phyloP scores from a whole-genome alignment of 92 coral and sea anemone species.

The Diadumene lineata region DNA sequence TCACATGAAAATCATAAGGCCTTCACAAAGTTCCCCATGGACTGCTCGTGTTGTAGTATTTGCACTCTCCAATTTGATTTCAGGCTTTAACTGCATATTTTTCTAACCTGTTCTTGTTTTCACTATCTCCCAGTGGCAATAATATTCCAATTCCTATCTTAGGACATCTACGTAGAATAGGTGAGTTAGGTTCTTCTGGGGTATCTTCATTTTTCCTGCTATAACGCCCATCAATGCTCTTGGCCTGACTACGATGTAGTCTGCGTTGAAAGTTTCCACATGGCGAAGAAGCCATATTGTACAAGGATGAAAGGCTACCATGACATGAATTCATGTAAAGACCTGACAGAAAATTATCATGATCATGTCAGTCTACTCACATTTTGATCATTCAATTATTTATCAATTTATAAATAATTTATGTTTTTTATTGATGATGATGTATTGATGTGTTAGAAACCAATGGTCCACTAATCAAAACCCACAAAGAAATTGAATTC shows the following conservation, averaged over 20 bases:
- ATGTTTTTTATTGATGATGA: no score
- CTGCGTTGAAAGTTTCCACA: conserved; percentile 95
- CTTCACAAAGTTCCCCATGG: no score
- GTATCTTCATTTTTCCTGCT: conserved; percentile 63
- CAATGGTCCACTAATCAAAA: no score
- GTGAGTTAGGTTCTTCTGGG: conserved; percentile 74
- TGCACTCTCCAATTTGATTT: not conserved
- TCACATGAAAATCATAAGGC: no score
- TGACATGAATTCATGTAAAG: conserved; percentile 21
- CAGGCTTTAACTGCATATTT: not conserved
- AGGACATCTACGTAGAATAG: conserved; percentile 77
- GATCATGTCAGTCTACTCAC: not conserved
- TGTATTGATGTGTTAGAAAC: no score
- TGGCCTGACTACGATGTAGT: conserved; percentile 79
- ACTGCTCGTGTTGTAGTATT: not conserved
- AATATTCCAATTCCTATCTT: conserved; percentile 91
- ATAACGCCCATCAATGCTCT: conserved; percentile 89
- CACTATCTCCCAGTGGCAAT: conserved; percentile 73
- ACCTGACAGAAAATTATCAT: not conserved
- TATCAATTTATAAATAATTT: no score
- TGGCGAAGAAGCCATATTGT: conserved; percentile 68
- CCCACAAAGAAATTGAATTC: no score
- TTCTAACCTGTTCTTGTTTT: conserved; percentile 75
- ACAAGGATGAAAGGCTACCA: conserved; percentile 43
- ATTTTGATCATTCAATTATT: no score